Evolutionary conservation across 2,888 invertebrate species (phyloP).

Genomic region (Eretmocerus hayati): DNA sequence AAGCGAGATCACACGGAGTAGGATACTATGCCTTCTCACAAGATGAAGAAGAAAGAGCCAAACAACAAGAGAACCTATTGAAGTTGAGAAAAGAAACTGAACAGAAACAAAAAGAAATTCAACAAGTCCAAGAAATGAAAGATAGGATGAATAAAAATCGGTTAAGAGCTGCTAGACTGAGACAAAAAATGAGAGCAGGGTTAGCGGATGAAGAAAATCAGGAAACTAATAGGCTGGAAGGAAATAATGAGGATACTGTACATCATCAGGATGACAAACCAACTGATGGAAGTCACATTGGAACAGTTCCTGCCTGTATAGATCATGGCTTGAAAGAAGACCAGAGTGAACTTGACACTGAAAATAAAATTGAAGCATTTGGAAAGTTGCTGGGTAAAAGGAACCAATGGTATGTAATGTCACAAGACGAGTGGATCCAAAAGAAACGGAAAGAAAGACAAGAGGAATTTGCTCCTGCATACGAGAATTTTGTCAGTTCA

Average conservation of each 20-base stretch:
- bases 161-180: conserved; percentile 64
- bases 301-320: conserved; percentile 28
- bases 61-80: conserved; percentile 73
- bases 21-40: conserved; percentile 88
- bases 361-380: conserved; percentile 40
- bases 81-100: conserved; percentile 66
- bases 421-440: conserved; percentile 71
- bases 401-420: conserved; percentile 56
- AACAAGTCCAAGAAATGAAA: conserved; percentile 55
- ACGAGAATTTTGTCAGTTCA: conserved; percentile 36
- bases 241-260: background rate
- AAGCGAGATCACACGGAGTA: conserved; percentile 87
- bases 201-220: conserved; percentile 53
- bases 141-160: conserved; percentile 64
- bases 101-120: conserved; percentile 58
- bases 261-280: background rate
- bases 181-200: conserved; percentile 67
- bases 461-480: conserved; percentile 70
- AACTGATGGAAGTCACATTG: conserved; percentile 13
- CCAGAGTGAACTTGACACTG: conserved; percentile 29
- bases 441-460: conserved; percentile 66
- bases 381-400: conserved; percentile 43
- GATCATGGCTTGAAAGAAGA: conserved; percentile 19
- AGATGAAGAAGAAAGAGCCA: conserved; percentile 68
- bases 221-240: conserved; percentile 30